Evolutionary conservation across 1,140 invertebrate genomes (phyloP).

Genomic region (Musca domestica): DNA sequence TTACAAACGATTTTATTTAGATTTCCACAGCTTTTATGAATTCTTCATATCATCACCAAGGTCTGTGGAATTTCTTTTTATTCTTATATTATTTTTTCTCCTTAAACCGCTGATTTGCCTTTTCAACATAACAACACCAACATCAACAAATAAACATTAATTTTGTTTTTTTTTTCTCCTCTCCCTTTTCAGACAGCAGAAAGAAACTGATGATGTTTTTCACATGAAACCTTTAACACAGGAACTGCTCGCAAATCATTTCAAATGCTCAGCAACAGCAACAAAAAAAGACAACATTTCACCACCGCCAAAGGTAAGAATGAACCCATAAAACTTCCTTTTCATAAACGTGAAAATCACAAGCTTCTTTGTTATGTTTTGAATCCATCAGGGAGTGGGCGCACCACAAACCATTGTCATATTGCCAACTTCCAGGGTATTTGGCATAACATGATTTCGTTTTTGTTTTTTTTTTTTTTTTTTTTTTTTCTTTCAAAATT

Average conservation of each 20-base stretch:
- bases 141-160: constrained; percentile 22
- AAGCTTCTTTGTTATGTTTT: no score
- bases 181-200: neutral
- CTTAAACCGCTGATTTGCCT: constrained; percentile 2
- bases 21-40: no score
- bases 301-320: constrained; percentile 5
- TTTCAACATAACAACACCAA: constrained; percentile 15
- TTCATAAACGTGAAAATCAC: no score
- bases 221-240: neutral
- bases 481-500: no score
- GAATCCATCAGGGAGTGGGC: neutral
- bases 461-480: neutral
- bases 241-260: constrained; percentile 1
- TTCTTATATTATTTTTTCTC: neutral
- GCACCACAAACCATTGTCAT: neutral
- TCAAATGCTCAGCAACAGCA: neutral
- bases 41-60: no score
- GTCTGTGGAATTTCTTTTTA: no score
- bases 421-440: no score
- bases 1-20: no score
- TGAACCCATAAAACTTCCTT: neutral
- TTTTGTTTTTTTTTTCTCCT: neutral
- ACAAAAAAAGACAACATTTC: neutral
- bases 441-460: no score
- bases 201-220: neutral